These are phyloP conservation scores for Periophthalmodon schlosseri DNA, from an alignment of 2,113 vertebrate genomes.

Conservation along the genomic window DNA sequence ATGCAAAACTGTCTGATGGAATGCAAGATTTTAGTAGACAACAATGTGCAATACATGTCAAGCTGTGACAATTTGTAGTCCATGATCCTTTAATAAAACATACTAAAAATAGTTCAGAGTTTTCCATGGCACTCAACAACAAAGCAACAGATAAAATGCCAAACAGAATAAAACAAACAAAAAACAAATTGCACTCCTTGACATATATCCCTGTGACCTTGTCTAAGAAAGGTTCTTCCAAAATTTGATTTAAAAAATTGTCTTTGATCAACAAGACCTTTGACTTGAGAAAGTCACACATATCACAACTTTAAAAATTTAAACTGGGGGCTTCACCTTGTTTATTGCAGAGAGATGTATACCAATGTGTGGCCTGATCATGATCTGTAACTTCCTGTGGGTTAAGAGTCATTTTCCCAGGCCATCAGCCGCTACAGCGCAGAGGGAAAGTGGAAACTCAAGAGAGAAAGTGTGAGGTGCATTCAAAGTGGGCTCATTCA, in stretches of 20 bases:
- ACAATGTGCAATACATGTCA: background rate
- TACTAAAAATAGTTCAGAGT: background rate
- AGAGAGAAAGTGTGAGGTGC: constrained; percentile 42
- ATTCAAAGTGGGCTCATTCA: constrained; percentile 59
- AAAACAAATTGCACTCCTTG: no score
- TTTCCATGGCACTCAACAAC: background rate
- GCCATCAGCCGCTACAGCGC: constrained; percentile 48
- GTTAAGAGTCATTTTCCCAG: constrained; percentile 54
- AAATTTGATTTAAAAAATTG: no score
- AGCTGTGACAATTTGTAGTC: background rate
- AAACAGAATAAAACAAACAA: no score
- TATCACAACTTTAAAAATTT: no score
- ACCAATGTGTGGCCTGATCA: constrained; percentile 9
- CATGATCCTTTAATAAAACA: background rate
- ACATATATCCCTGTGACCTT: no score
- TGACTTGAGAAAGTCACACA: no score
- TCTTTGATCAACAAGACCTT: no score
- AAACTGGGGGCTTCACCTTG: background rate
- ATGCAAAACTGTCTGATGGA: background rate
- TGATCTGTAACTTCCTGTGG: constrained; percentile 55
- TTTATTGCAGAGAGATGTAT: constrained; percentile 15
- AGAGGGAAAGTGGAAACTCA: constrained; percentile 33
- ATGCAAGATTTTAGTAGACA: background rate
- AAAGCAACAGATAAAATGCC: no score
- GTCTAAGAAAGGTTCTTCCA: no score